phyloP scores from a whole-genome alignment of 2,888 invertebrate species.

The Axea sp. region DNA sequence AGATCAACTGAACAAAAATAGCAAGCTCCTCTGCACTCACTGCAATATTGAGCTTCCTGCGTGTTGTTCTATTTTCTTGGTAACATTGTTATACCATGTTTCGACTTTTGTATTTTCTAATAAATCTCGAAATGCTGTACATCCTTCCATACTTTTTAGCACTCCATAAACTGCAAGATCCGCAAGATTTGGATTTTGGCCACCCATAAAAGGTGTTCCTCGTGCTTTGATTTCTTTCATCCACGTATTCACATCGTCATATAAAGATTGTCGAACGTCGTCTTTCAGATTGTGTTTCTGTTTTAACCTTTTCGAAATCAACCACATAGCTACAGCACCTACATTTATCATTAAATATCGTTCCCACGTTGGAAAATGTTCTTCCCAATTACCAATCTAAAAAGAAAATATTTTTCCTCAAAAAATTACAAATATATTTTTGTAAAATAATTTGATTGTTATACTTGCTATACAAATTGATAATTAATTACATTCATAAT shows the following conservation, averaged over 20 bases:
- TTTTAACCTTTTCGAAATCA: slow-evolving; percentile 93
- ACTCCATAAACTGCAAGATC: slow-evolving; percentile 96
- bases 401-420: slow-evolving; percentile 10
- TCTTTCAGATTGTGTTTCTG: slow-evolving; percentile 90
- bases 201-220: slow-evolving; percentile 91
- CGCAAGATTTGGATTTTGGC: slow-evolving; percentile 91
- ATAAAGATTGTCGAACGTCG: slow-evolving; percentile 93
- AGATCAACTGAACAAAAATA: no score
- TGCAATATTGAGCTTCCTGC: slow-evolving; percentile 81
- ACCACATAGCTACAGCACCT: slow-evolving; percentile 96
- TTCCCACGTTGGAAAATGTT: slow-evolving; percentile 93
- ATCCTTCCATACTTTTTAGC: slow-evolving; percentile 95
- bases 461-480: no score
- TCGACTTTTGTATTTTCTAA: slow-evolving; percentile 86
- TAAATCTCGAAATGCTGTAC: slow-evolving; percentile 91
- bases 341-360: slow-evolving; percentile 92
- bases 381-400: slow-evolving; percentile 93
- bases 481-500: no score
- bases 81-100: slow-evolving; percentile 89
- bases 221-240: slow-evolving; percentile 84
- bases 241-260: slow-evolving; percentile 93
- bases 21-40: no score
- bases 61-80: slow-evolving; percentile 82
- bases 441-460: no score
- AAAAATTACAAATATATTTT: no score